A percentile compares a stretch with the other conserved stretches of the same genome.
phyloP scores from a whole-genome alignment of 2,113 vertebrate genomes.

The Mesitornis unicolor region DNA sequence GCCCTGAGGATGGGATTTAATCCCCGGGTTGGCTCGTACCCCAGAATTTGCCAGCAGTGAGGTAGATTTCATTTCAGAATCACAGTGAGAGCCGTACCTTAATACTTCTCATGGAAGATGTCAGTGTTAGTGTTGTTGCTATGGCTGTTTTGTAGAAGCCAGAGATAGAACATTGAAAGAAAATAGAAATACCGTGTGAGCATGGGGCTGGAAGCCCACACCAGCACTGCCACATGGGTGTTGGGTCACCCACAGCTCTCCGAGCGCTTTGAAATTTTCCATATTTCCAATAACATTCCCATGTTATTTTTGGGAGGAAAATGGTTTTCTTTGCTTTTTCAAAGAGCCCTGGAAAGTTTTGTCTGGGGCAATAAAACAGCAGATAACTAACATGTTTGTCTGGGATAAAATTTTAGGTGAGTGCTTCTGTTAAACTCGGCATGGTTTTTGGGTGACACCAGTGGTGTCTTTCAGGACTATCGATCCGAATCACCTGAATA shows the following conservation, averaged over 20 bases:
- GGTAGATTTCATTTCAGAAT: background rate
- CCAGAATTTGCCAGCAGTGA: background rate
- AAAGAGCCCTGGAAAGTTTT: background rate
- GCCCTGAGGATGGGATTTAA: background rate
- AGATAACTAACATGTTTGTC: background rate
- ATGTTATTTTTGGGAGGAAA: no score
- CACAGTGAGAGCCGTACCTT: background rate
- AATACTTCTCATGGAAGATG: background rate
- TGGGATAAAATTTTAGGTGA: background rate
- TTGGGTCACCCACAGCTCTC: background rate
- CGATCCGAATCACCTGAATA: background rate
- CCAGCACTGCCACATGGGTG: accelerated
- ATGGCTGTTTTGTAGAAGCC: background rate
- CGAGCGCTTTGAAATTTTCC: no score
- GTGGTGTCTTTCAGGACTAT: background rate
- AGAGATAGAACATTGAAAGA: background rate
- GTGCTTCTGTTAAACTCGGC: background rate
- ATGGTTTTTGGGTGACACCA: background rate
- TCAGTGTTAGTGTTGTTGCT: background rate
- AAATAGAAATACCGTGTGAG: background rate
- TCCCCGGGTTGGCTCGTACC: background rate
- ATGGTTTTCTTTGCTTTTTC: background rate
- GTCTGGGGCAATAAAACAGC: background rate
- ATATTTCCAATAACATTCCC: no score
- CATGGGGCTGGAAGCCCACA: accelerated